phyloP scores from a whole-genome alignment of 1,140 invertebrate genomes.

The Heliconius hewitsoni region DNA sequence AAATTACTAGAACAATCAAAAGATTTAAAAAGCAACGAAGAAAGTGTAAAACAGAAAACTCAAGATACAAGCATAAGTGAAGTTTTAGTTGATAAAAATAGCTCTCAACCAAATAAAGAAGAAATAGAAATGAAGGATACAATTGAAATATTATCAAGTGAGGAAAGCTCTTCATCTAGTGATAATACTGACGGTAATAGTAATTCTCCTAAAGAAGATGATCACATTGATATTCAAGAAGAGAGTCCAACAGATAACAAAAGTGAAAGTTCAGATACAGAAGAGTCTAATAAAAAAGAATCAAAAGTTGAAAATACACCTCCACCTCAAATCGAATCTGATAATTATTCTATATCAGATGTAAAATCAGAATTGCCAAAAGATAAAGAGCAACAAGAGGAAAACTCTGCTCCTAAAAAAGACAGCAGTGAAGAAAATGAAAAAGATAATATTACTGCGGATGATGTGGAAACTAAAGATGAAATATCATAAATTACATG shows the following conservation, averaged over 20 bases:
- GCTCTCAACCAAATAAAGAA: constrained; percentile 63
- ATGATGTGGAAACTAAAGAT: not conserved
- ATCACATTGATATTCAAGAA: constrained; percentile 51
- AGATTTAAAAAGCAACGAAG: constrained; percentile 22
- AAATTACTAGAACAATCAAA: constrained; percentile 54
- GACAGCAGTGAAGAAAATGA: constrained; percentile 36
- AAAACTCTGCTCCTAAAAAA: constrained; percentile 21
- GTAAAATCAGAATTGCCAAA: constrained; percentile 65
- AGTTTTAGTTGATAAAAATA: constrained; percentile 58
- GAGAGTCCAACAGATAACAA: constrained; percentile 47
- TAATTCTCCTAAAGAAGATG: constrained; percentile 67
- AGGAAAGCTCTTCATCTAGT: constrained; percentile 75
- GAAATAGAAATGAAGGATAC: constrained; percentile 57
- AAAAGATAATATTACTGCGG: constrained; percentile 25
- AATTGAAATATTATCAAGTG: constrained; percentile 68
- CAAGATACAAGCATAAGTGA: constrained; percentile 40
- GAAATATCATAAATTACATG: not conserved
- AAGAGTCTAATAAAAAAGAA: constrained; percentile 31
- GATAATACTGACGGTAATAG: constrained; percentile 76
- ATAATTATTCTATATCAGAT: constrained; percentile 75
- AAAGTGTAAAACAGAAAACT: constrained; percentile 32
- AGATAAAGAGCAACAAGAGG: not conserved
- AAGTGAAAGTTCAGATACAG: constrained; percentile 40
- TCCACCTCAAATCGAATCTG: constrained; percentile 50
- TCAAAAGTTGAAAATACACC: constrained; percentile 37